Base-by-base conservation (phyloP, 2,113 vertebrate genomes). In the Pithys albifrons region DNA sequence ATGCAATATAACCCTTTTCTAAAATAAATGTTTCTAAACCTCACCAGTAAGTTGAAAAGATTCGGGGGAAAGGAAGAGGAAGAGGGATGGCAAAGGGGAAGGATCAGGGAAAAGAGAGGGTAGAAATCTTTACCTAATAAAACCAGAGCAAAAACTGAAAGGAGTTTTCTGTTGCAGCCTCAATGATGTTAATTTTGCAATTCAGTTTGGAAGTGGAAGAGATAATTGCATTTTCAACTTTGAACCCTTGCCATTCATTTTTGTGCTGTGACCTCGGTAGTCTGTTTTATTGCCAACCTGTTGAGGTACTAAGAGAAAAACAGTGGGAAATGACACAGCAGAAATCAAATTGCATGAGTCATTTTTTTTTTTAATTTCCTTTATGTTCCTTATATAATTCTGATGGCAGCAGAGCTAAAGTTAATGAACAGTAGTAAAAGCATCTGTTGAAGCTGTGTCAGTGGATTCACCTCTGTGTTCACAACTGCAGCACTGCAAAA, bases 381-480 rank as follows among this genome's bases (percentile, higher is more conserved):
- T 97, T 96, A 92, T 96, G 75, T 86, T 91, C 86, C 66, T 95
- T 95, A 79, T 78, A 91, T 96, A 90, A 95, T 94, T 95, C 92
- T 88, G 87, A 85, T 82, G 74, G 45, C 55, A 95, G 66, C 54
- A 80, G 48, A 96, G 46, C 51, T 94, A 72, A 93, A 97, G 83
- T 96, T 97, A 96, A 97, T 91, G 94, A 94, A 87, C 74, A 92
- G 89, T 77, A 91, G 78, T 97, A 95, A 96, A 95, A 87, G 83
- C 82, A 86, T 96, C 92, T 96, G 79, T 84, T 89, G 69, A 87
- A 95, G 70, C 88, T 91, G 35, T 92, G 80, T 93, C 77, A 64
- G 70, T 95, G 88, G 83, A 86, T 93, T 96, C 91, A 96, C 82
- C 78, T 94, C 82, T 14, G 0, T 73, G 48, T 69, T 93, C 84